Evolutionary conservation across 2,797 vertebrate species (phyloP), one percentile per base, ranked within the genome.

Genomic region (Heterohyrax brucei): DNA sequence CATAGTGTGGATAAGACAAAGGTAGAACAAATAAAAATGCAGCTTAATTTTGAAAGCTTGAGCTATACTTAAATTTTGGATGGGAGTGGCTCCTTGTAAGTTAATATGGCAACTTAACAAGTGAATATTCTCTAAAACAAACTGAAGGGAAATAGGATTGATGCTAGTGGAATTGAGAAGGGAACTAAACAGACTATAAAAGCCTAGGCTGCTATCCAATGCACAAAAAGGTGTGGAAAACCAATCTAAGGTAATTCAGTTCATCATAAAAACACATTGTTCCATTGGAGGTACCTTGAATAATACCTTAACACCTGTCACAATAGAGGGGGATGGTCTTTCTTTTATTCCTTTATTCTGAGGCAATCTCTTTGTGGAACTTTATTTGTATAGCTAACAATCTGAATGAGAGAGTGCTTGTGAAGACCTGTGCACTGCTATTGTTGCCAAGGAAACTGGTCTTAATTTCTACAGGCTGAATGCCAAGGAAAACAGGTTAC

Each of bases 351-450:
- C 95, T 97, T 96, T 93, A 86, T 88, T 97, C 96, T 87, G 50
- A 96, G 76, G 28, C 21, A 95, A 95, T 50, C 50, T 94, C 76
- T 97, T 95, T 88, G 93, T 78, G 92, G 33, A 95, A 97, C 96
- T 97, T 96, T 97, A 96, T 97, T 98, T 97, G 96, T 96, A 94
- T 96, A 97, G 94, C 90, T 98, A 97, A 96, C 96, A 95, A 81
- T 93, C 94, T 96, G 95, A 96, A 96, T 76, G 92, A 89, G 81
- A 64, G 93, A 94, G 92, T 78, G 95, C 73, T 94, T 94, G 75
- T 91, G 53, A 93, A 90, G 92, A 82, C 87, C 90, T 96, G 87
- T 56, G 14, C 30, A 89, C 12, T 1, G 2, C 84, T 97, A 92
- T 81, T 86, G 85, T 97, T 98, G 87, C 96, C 91, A 95, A 19